phyloP scores from a whole-genome alignment of 2,113 vertebrate species.

The Ophthalmolycus amberensis region DNA sequence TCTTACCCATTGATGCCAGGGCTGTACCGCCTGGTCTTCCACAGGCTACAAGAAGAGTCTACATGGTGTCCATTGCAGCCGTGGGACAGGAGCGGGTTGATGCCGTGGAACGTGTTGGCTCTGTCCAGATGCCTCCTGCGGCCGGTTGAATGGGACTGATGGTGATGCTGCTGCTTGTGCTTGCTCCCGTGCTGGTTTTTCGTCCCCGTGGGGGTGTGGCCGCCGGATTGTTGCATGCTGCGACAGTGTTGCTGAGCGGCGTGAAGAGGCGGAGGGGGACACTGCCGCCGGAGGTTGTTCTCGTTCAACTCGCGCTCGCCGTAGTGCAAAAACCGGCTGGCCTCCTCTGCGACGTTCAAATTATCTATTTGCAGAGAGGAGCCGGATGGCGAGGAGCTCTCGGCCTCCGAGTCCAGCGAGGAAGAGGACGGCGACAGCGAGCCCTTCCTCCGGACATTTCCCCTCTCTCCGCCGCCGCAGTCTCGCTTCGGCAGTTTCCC shows the following conservation, averaged over 20 bases:
- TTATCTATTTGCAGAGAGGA: conserved; percentile 74
- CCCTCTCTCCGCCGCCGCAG: conserved; percentile 59
- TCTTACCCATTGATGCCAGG: conserved; percentile 93
- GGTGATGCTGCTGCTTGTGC: conserved; percentile 51
- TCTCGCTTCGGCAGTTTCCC: conserved; percentile 71
- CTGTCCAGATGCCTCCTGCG: conserved; percentile 94
- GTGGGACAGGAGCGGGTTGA: conserved; percentile 89
- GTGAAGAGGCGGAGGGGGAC: conserved; percentile 28
- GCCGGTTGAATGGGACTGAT: conserved; percentile 77
- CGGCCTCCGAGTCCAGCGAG: conserved; percentile 80
- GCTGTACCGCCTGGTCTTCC: conserved; percentile 93
- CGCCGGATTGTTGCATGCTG: conserved; percentile 75
- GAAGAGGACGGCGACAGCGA: conserved; percentile 79
- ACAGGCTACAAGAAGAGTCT: conserved; percentile 89
- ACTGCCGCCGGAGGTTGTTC: conserved; percentile 61
- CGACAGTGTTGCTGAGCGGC: conserved; percentile 70
- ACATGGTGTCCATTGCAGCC: conserved; percentile 70
- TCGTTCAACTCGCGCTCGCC: conserved; percentile 70
- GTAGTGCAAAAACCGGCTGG: conserved; percentile 65
- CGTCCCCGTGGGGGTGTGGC: conserved; percentile 79
- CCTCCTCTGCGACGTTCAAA: conserved; percentile 72
- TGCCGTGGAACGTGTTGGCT: conserved; percentile 92
- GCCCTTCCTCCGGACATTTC: conserved; percentile 75
- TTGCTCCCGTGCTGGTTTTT: conserved; percentile 79
- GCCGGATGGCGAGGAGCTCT: conserved; percentile 73